Evolutionary conservation across 2,113 vertebrate species (phyloP), one percentile per base, ranked within the genome.

Genomic region (Blennius ocellaris): DNA sequence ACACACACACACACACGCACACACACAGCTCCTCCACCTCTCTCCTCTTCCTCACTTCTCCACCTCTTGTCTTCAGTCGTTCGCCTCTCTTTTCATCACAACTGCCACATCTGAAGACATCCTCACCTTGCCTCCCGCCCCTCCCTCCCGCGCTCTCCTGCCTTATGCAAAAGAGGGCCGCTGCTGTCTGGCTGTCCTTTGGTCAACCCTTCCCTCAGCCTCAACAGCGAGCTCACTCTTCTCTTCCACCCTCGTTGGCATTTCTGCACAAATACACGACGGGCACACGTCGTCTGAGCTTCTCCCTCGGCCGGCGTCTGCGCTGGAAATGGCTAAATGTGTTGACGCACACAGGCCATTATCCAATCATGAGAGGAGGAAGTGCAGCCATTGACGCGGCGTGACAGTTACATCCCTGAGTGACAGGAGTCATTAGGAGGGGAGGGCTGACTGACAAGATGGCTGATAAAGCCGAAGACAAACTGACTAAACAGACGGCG

Each of bases 331-430:
- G 65, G 61, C 73, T 44, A 74, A 79, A 81, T 49, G 75, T 80
- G 80, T 84, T 63, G 74, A 73, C 69, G 68, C 47, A 50, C 73
- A 69, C 76, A 76, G 69, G 51, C 90, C 70, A 75, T 89, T 89
- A 90, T 78, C 77, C 76, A 83, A 76, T 89, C 69, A 72, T 17
- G 64, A 55, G 62, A 52, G 49, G 56, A 54, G 63, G 65, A 80
- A 50, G 71, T 50, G 76, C 60, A 64, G 63, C 70, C 79, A 81
- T 87, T 85, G 86, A 88, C 77, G 78, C 7, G 45, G 60, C 67
- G 76, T 89, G 89, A 89, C 89, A 90, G 86, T 87, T 68, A 82
- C 82, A 87, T 87, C 76, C 70, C 59, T 87, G 87, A 90, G 65
- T 91, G 90, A 88, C 91, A 84, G 55, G 49, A 87, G 85, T 73